These are phyloP conservation scores for Tenebrosternarchus preto DNA, from an alignment of 2,113 vertebrate species.

Conservation along the genomic window DNA sequence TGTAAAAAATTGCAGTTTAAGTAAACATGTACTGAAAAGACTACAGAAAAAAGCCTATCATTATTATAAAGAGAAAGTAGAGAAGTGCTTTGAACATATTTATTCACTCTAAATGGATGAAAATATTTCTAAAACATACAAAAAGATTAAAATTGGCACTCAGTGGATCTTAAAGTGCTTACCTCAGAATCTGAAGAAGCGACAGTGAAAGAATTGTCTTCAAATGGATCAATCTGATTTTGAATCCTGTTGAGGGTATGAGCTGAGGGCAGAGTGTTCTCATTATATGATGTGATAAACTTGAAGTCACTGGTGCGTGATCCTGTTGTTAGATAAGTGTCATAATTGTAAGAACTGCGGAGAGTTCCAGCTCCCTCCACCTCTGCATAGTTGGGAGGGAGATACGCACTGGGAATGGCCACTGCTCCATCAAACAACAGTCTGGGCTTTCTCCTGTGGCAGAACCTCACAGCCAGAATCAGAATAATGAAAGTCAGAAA, in stretches of 20 bases:
- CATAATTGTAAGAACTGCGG: constrained; percentile 55
- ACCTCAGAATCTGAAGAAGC: constrained; percentile 3
- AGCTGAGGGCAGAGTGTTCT: constrained; percentile 60
- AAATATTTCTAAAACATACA: neutral
- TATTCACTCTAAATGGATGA: neutral
- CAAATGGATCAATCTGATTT: neutral
- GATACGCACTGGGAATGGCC: constrained; percentile 48
- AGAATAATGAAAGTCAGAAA: constrained; percentile 57
- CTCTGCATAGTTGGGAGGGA: constrained; percentile 56
- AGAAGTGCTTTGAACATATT: too few relatives aligned
- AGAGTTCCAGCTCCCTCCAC: constrained; percentile 55
- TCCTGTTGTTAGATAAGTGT: constrained; percentile 49
- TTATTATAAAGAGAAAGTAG: too few relatives aligned
- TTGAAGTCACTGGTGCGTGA: constrained; percentile 64
- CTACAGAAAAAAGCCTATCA: too few relatives aligned
- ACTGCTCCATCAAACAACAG: constrained; percentile 56
- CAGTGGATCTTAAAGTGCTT: neutral
- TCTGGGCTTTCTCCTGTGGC: constrained; percentile 56
- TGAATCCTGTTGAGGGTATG: constrained; percentile 46
- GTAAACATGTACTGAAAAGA: too few relatives aligned
- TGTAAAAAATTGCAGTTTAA: too few relatives aligned
- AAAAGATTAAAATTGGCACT: too few relatives aligned
- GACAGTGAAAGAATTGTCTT: neutral
- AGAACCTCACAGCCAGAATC: constrained; percentile 50
- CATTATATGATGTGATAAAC: constrained; percentile 63